Evolutionary conservation across 92 coral and sea anemone species (phyloP).

Genomic region (Zoanthus sociatus): DNA sequence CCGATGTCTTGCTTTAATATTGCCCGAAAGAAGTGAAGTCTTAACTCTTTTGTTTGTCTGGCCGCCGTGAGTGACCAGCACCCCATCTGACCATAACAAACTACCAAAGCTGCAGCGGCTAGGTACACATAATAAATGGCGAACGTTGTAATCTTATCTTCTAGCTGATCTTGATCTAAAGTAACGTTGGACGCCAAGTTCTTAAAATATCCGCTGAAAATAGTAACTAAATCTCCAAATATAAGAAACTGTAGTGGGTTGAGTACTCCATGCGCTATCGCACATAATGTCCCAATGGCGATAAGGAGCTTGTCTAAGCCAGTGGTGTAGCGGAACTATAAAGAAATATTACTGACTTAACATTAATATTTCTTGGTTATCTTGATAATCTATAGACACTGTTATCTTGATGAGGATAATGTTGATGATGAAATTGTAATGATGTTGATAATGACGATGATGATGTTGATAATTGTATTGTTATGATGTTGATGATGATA

Average conservation of each 20-base stretch:
- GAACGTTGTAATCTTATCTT: constrained; percentile 68
- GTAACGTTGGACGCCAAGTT: not conserved
- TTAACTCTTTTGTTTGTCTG: constrained; percentile 84
- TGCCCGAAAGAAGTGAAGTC: constrained; percentile 84
- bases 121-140: constrained; percentile 86
- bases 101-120: constrained; percentile 74
- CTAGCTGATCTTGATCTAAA: constrained; percentile 39
- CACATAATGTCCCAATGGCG: constrained; percentile 74
- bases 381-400: too few relatives aligned
- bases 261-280: constrained; percentile 87
- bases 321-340: constrained; percentile 85
- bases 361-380: too few relatives aligned
- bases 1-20: constrained; percentile 95
- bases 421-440: too few relatives aligned
- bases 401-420: too few relatives aligned
- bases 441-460: too few relatives aligned
- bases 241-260: constrained; percentile 91
- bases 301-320: constrained; percentile 71
- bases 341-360: not conserved
- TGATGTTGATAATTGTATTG: too few relatives aligned
- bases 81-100: constrained; percentile 79
- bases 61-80: constrained; percentile 85
- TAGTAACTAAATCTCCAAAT: constrained; percentile 84
- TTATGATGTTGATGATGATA: too few relatives aligned
- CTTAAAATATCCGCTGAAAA: constrained; percentile 62